These are phyloP conservation scores for Aphodius granarius DNA, from an alignment of 2,888 invertebrate genomes.

Conservation along the genomic window DNA sequence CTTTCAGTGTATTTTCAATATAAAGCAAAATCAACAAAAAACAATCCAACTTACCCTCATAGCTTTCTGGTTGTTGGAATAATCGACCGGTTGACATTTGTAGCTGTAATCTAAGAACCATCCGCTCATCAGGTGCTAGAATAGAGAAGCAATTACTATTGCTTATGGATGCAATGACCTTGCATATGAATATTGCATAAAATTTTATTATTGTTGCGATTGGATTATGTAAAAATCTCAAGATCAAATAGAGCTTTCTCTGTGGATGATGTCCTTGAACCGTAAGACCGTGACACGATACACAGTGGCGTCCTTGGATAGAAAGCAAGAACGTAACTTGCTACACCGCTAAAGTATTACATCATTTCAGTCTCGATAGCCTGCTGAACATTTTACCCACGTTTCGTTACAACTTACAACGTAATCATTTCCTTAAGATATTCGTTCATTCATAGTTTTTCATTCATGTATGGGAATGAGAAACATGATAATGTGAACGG, in stretches of 20 bases:
- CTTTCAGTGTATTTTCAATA: no score
- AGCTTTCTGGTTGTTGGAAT: slow-evolving; percentile 82
- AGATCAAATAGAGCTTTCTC: slow-evolving; percentile 18
- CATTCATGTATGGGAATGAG: background rate
- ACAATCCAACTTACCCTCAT: slow-evolving; percentile 73
- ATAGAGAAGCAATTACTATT: slow-evolving; percentile 40
- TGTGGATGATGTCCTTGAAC: slow-evolving; percentile 22
- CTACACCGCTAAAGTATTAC: background rate
- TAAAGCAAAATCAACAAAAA: no score
- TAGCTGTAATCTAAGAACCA: slow-evolving; percentile 92
- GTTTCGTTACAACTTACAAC: background rate
- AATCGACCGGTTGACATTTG: slow-evolving; percentile 93
- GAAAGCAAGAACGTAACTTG: slow-evolving; percentile 40
- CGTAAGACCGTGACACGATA: slow-evolving; percentile 35
- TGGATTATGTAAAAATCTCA: slow-evolving; percentile 16
- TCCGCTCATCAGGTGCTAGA: slow-evolving; percentile 87
- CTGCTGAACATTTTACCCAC: background rate
- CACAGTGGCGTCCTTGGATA: slow-evolving; percentile 42
- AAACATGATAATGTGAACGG: background rate
- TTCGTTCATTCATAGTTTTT: background rate
- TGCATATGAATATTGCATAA: slow-evolving; percentile 8
- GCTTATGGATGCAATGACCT: background rate
- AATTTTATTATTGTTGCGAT: background rate
- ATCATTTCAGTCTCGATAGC: background rate
- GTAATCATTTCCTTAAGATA: slow-evolving; percentile 10